Base-by-base conservation (phyloP, 2,113 vertebrate genomes). In the Dasyprocta punctata region DNA sequence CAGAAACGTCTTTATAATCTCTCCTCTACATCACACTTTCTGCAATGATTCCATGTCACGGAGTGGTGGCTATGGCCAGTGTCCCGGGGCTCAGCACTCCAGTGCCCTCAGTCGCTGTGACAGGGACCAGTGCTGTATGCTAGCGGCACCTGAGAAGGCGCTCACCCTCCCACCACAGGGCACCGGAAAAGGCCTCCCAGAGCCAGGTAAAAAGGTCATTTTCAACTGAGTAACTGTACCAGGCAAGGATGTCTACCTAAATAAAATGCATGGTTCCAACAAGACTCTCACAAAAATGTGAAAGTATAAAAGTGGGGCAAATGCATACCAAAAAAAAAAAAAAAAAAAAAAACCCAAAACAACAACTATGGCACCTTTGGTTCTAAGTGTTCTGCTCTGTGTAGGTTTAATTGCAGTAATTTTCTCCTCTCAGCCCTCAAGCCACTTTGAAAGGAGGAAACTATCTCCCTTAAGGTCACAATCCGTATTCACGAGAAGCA, bases 361-460 rank as follows among this genome's bases (percentile, higher is more conserved):
- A 54, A 67, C 56, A 89, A 33, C 36, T 11, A 67, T 4, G 19
- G 36, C 24, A 13, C 52, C 12, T 33, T 20, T 56, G 80, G 16
- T 69, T 89, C 38, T 7, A 80, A 73, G 52, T 2, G 16, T 63
- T 28, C 65, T 36, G 24, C 2, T 22, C 60, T n/a, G 22, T 47
- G 54, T 36, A 10, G 58, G 22, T 75, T 54, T 61, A 67, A 63
- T 14, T 52, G 26, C 16, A 63, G 13, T 41, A 33, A 20, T 69
- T 56, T 67, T 67, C 26, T 14, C 44, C 69, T 56, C 54, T 65
- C 38, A 56, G 58, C 13, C 54, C 52, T 88, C 75, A 60, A 56
- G 83, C 60, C 81, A 41, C n/a, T 38, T 95, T 96, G 96, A 77
- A 95, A 63, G 95, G 47, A 69, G 84, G 78, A 78, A 89, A 90